Evolutionary conservation across 1,140 invertebrate genomes (phyloP).

Genomic region (Lordiphosa clarofinis): DNA sequence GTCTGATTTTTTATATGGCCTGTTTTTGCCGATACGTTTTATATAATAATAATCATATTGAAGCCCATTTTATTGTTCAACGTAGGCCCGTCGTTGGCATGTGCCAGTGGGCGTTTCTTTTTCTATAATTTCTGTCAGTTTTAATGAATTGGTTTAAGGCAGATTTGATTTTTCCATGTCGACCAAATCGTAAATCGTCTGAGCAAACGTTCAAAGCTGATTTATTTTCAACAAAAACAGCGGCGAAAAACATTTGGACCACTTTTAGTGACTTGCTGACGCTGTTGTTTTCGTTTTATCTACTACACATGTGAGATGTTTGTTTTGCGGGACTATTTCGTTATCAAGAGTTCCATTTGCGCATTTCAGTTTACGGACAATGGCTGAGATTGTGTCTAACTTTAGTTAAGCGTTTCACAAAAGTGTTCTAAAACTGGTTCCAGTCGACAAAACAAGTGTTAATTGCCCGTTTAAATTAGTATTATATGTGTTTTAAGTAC

Average conservation of each 20-base stretch:
- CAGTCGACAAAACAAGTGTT: too few species aligned
- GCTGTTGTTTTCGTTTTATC: slow-evolving; percentile 15
- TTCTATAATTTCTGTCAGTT: slow-evolving; percentile 33
- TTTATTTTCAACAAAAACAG: slow-evolving; percentile 28
- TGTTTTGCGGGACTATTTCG: too few species aligned
- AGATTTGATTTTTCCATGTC: slow-evolving; percentile 41
- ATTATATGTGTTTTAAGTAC: not conserved
- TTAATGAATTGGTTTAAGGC: slow-evolving; percentile 33
- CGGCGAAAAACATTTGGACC: slow-evolving; percentile 4
- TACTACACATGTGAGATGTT: not conserved
- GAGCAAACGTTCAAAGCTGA: slow-evolving; percentile 5
- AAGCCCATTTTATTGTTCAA: too few species aligned
- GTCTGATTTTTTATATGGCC: slow-evolving; percentile 42
- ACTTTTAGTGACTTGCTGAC: slow-evolving; percentile 48
- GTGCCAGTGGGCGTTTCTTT: slow-evolving; percentile 36
- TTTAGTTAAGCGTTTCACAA: too few species aligned
- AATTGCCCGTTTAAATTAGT: too few species aligned
- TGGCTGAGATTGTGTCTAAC: too few species aligned
- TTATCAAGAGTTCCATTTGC: too few species aligned
- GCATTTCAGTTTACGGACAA: too few species aligned
- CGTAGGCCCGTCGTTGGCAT: too few species aligned
- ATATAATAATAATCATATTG: slow-evolving; percentile 16
- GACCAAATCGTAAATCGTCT: slow-evolving; percentile 14
- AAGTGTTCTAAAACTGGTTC: too few species aligned
- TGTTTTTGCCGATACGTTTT: slow-evolving; percentile 31